Percentiles rank a stretch among this genome's conserved stretches.
phyloP scores from a whole-genome alignment of 2,113 vertebrate species.

The Ciconia stormi region DNA sequence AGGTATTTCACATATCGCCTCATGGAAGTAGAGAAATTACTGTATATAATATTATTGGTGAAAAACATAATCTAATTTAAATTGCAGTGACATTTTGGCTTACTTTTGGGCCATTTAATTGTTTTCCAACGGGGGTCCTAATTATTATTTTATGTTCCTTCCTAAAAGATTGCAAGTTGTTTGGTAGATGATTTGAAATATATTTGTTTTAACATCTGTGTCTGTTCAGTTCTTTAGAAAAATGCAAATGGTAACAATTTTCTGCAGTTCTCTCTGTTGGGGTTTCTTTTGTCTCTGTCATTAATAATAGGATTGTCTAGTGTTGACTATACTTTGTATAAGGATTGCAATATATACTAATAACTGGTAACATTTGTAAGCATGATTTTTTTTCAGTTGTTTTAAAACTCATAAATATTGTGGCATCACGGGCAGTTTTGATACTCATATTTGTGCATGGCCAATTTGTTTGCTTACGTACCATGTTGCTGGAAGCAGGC shows the following conservation, averaged over 20 bases:
- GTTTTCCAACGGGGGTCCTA: not conserved
- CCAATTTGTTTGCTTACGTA: accelerated
- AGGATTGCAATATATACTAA: accelerated
- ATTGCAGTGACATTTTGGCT: not conserved
- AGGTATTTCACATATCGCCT: not conserved
- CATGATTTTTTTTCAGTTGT: not conserved
- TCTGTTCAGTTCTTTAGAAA: not conserved
- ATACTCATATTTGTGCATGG: accelerated
- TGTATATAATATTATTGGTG: not conserved
- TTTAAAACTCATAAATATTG: not conserved
- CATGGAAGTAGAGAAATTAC: not conserved
- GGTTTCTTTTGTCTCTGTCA: not conserved
- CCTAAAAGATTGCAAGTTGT: not conserved
- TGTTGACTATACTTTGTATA: not conserved
- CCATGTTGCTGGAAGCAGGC: not conserved
- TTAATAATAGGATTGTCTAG: not conserved
- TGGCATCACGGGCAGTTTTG: not conserved
- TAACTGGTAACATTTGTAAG: not conserved
- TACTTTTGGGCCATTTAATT: not conserved
- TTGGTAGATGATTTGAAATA: not conserved
- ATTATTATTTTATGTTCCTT: not conserved
- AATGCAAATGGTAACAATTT: not conserved
- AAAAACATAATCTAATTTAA: not conserved
- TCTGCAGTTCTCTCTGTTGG: not conserved
- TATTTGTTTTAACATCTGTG: not conserved